phyloP scores from a whole-genome alignment of 2,113 vertebrate species.

The Pseudois nayaur region DNA sequence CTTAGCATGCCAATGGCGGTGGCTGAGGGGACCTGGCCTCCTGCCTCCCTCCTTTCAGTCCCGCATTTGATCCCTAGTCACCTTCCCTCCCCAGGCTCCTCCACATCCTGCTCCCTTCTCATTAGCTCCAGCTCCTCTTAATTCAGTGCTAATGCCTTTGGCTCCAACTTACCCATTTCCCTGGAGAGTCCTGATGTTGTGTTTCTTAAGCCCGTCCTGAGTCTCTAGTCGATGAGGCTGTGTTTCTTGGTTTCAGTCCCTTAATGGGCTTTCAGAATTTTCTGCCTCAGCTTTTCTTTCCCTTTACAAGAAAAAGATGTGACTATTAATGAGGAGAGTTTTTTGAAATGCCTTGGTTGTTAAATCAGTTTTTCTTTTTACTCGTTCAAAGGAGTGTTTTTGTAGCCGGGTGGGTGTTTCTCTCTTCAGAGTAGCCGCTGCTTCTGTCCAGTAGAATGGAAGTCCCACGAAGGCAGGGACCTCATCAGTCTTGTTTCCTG shows the following conservation, averaged over 20 bases:
- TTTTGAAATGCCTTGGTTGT: neutral
- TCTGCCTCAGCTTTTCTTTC: neutral
- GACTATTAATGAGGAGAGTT: neutral
- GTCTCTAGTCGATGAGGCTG: neutral
- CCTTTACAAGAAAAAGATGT: neutral
- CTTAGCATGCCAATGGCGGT: neutral
- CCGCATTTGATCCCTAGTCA: neutral
- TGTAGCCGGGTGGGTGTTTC: neutral
- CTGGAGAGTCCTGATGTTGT: neutral
- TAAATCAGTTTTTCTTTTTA: neutral
- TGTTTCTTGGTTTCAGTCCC: neutral
- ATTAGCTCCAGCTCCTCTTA: neutral
- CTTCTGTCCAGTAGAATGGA: neutral
- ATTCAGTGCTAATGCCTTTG: slow-evolving; percentile 1
- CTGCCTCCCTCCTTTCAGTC: accelerated
- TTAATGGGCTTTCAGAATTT: slow-evolving; percentile 2
- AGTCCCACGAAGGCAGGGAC: neutral
- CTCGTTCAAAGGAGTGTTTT: neutral
- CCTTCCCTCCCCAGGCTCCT: neutral
- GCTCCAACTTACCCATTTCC: slow-evolving; percentile 11
- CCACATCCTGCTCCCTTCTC: neutral
- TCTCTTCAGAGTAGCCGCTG: neutral
- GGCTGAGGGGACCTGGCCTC: neutral
- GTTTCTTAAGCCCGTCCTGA: neutral
- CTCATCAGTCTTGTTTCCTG: neutral